Conservation (phyloP, 2,113 vertebrate genomes). For the Shinisaurus crocodilurus region DNA sequence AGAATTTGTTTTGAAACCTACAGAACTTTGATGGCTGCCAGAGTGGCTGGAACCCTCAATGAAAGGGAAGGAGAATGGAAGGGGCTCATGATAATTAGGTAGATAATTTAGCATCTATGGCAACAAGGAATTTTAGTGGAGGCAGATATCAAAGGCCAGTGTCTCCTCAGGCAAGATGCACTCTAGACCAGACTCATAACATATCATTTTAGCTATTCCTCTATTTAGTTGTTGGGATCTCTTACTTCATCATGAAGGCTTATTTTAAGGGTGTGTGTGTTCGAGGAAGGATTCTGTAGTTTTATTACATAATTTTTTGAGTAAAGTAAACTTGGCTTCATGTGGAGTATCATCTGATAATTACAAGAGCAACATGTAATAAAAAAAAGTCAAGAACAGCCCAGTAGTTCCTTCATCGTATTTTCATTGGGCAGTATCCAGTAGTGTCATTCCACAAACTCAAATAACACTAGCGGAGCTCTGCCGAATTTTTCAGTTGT, state of each 20-base stretch:
- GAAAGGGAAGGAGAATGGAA: not conserved
- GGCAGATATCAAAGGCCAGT: slow-evolving; percentile 10
- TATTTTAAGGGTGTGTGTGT: fast-evolving
- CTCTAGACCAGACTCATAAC: not conserved
- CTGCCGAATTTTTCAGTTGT: too few species aligned
- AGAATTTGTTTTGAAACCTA: not conserved
- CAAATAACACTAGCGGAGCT: too few species aligned
- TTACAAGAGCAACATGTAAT: not conserved
- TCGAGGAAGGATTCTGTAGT: not conserved
- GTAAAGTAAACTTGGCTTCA: slow-evolving; percentile 5
- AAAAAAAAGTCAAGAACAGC: not conserved
- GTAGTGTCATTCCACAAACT: too few species aligned
- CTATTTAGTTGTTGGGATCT: slow-evolving; percentile 17
- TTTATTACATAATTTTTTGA: slow-evolving; percentile 6
- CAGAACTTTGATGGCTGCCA: not conserved
- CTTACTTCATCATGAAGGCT: slow-evolving; percentile 21
- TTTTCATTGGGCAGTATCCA: not conserved
- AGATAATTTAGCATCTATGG: not conserved
- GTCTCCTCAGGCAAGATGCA: slow-evolving; percentile 9
- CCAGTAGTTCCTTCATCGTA: not conserved
- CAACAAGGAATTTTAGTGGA: slow-evolving; percentile 9
- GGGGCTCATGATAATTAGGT: not conserved
- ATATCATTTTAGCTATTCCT: not conserved
- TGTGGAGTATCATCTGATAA: not conserved
- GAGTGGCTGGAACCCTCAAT: slow-evolving; percentile 3